Evolutionary conservation across 2,888 invertebrate genomes (phyloP), one percentile per base, ranked within the genome.

Genomic region (Rhingia campestris): DNA sequence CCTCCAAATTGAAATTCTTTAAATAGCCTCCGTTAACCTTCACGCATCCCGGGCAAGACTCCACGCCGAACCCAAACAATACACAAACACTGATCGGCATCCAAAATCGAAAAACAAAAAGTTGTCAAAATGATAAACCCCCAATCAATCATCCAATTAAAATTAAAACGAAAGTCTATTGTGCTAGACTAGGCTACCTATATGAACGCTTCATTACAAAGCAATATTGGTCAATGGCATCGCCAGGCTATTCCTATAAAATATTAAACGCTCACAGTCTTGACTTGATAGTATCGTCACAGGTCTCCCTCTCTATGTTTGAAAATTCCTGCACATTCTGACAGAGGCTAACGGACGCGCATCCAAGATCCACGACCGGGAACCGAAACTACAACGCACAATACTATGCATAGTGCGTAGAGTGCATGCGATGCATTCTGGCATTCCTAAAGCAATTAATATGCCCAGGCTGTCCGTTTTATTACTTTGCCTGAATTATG

Each of bases 311-410:
- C 22, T 22, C 1, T 22, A 22, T 2, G 22, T 22, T 59, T 14
- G 30, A 58, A 43, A 51, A 69, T 82, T 82, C 82, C 82, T 82
- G 73, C 82, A 82, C 82, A 82, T 69, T 73, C 63, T 41, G 45
- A 9, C 32, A n/a, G 53, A 59, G 79, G 73, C 79, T 82, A 82
- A 82, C 82, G 82, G 82, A 82, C 82, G 69, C 41, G 22, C 22
- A 22, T 22, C 22, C 22, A 22, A 22, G 22, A 82, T 73, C 61
- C 56, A 73, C 22, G 22, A 22, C 41, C 73, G 63, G 79, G 73
- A 61, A 67, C n/a, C 47, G 10, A 22, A 22, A 53, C 37, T 41
- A 35, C 69, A 56, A 41, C 39, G 43, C 49, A 43, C 14, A 39
- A 35, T 14, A 59, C 9, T 33, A 58, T 64, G 69, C 22, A 2